phyloP scores from a whole-genome alignment of 2,888 invertebrate species.

The Nymphalis c-album region DNA sequence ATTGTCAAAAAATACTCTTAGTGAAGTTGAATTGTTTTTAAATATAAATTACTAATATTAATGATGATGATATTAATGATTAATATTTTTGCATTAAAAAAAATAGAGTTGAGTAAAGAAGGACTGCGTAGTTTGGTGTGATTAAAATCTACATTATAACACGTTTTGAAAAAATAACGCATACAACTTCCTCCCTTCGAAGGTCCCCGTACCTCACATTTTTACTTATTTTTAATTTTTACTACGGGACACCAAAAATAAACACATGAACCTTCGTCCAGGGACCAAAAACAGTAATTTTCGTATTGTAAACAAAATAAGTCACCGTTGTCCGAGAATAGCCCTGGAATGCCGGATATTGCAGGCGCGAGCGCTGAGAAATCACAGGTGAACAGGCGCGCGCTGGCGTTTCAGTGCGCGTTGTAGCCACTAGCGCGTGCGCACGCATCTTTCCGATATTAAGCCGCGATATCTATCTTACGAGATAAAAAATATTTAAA shows the following conservation, averaged over 20 bases:
- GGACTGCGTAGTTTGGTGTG: too few species aligned
- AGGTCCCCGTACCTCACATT: too few species aligned
- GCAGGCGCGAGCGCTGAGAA: constrained; percentile 47
- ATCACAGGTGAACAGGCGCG: constrained; percentile 36
- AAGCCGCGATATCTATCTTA: constrained; percentile 25
- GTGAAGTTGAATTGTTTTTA: too few species aligned
- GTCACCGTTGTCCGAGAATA: constrained; percentile 68
- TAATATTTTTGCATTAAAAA: too few species aligned
- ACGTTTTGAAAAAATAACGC: too few species aligned
- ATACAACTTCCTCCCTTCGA: too few species aligned
- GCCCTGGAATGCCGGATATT: constrained; percentile 78
- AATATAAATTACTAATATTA: too few species aligned
- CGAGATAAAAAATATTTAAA: constrained; percentile 14
- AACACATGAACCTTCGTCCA: constrained; percentile 34
- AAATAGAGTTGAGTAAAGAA: too few species aligned
- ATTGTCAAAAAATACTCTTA: too few species aligned
- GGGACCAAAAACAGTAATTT: constrained; percentile 39
- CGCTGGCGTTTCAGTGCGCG: constrained; percentile 43
- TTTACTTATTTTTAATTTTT: neutral
- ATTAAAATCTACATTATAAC: too few species aligned
- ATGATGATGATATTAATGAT: too few species aligned
- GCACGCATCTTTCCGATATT: constrained; percentile 46
- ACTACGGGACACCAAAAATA: neutral
- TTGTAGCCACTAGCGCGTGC: constrained; percentile 44
- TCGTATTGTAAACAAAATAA: constrained; percentile 68